A percentile compares a stretch with the other conserved stretches of the same genome.
Evolutionary conservation across 2,797 vertebrate species (phyloP).

Genomic region (Cebuella pygmaea): DNA sequence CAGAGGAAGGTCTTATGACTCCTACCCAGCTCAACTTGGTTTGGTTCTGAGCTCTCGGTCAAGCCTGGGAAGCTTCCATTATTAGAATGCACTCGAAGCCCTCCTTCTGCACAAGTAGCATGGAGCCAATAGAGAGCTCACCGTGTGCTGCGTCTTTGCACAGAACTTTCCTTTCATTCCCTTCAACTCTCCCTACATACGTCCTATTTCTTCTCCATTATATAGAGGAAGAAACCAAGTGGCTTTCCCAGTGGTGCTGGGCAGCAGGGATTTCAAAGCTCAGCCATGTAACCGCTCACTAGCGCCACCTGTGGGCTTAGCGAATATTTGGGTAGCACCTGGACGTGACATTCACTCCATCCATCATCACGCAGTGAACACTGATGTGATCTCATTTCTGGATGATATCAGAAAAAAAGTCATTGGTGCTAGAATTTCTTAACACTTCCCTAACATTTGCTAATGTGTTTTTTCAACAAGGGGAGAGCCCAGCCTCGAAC

Average conservation of each 20-base stretch:
- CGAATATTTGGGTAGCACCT: neutral
- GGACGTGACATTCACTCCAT: neutral
- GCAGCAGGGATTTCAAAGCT: neutral
- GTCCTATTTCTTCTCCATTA: neutral
- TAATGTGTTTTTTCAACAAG: neutral
- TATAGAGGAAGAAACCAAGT: neutral
- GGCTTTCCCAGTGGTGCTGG: accelerated
- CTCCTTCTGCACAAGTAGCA: neutral
- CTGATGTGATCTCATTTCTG: neutral
- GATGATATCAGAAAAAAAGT: neutral
- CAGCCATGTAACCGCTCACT: neutral
- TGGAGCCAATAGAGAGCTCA: neutral
- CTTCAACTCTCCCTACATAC: neutral
- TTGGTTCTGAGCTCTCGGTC: neutral
- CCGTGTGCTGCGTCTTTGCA: accelerated
- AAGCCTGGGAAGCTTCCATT: too few species aligned
- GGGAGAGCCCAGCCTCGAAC: neutral
- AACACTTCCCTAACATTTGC: too few species aligned
- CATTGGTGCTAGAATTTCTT: neutral
- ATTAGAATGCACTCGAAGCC: neutral
- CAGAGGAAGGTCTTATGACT: neutral
- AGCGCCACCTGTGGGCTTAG: neutral
- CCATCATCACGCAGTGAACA: accelerated
- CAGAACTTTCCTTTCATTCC: neutral
- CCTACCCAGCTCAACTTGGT: neutral